Base-by-base conservation (phyloP, 2,888 invertebrate species). In the Acronicta aceris region DNA sequence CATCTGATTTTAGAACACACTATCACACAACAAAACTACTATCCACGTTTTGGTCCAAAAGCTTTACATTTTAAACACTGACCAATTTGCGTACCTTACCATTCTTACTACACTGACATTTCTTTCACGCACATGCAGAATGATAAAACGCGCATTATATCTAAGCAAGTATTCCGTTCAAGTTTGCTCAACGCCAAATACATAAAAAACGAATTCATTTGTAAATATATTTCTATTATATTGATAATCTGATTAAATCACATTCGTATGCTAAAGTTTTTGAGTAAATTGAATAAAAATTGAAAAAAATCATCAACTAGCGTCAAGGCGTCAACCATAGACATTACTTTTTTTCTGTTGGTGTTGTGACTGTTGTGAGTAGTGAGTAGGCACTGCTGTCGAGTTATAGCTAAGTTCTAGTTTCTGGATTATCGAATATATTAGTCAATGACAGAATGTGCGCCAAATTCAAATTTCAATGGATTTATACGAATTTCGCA, bases 241-340 rank as follows among this genome's bases (percentile, higher is more conserved):
- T 64, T 73, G 72, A 38, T 58, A 75, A 63, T 72, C 67, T 74
- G 59, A 81, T 76, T 75, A 63, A 64, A 82, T 70, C 80, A 82
- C 79, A 60, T 75, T 60, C 68, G 60, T 65, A 72, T 56, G 65
- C 76, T 64, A 65, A 73, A 68, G 64, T 71, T 64, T 71, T 59
- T 45, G 55, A 57, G 67, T 67, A 74, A 66, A 78, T 71, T 76
- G 56, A 65, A 45, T 73, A 68, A 56, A 86, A 85, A 81, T 82
- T 79, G 66, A 79, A 84, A 87, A 86, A 84, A 83, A 79, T 82
- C 78, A 84, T 83, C 81, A 82, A 84, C 82, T 82, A 88, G 90
- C 89, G 87, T 89, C 90, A 89, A 91, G 88, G 92, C 91, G 90
- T 92, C 91, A 91, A 92, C 90, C 91, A 80, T 90, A 92, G 90